These are phyloP conservation scores for Anolis carolinensis DNA, from an alignment of 2,113 vertebrate genomes.

Conservation along the genomic window DNA sequence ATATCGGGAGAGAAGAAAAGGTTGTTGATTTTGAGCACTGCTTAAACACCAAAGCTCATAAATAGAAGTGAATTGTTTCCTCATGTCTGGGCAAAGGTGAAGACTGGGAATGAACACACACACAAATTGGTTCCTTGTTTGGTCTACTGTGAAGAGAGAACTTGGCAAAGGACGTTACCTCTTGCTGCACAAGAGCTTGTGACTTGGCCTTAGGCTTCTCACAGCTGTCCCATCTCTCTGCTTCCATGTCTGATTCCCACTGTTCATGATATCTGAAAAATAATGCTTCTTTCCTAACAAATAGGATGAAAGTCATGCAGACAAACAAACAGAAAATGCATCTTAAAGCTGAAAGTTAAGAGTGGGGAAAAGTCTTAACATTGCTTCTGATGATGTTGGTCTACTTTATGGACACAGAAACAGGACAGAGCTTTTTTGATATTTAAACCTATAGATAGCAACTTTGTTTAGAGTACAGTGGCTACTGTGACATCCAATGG, in stretches of 20 bases:
- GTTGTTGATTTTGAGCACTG: background rate
- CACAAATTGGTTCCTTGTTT: background rate
- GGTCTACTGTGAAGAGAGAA: background rate
- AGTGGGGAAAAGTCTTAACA: no score
- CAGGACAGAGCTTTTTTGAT: no score
- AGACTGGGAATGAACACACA: background rate
- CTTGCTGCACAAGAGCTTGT: background rate
- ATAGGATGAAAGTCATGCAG: background rate
- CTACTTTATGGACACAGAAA: no score
- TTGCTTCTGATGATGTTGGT: no score
- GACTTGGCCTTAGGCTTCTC: background rate
- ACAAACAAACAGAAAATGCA: background rate
- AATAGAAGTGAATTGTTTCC: background rate
- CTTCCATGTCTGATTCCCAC: background rate
- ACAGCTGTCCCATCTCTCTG: background rate
- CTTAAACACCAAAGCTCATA: background rate
- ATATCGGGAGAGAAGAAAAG: background rate
- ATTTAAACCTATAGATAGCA: no score
- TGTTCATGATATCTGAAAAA: background rate
- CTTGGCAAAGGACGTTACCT: background rate
- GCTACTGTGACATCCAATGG: no score
- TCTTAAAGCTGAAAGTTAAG: background rate
- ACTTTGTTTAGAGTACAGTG: no score
- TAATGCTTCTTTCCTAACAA: no score
- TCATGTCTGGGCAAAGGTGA: background rate